phyloP scores from a whole-genome alignment of 2,888 invertebrate species.

The Ormyrus labotus region DNA sequence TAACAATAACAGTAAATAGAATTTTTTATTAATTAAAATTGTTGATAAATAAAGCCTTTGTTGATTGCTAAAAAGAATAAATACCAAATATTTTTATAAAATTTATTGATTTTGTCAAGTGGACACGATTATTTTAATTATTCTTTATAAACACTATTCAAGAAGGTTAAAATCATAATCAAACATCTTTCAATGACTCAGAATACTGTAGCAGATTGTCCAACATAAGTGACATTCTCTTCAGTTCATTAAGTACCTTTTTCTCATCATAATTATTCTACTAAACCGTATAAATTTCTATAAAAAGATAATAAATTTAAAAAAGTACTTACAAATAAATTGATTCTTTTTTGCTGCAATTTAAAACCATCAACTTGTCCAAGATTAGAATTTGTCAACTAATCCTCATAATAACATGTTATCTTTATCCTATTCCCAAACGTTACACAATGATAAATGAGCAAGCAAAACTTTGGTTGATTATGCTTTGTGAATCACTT shows the following conservation, averaged over 20 bases:
- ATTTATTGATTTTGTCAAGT: not conserved
- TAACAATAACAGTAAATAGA: no score
- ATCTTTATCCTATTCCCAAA: slow-evolving; percentile 22
- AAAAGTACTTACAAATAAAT: slow-evolving; percentile 25
- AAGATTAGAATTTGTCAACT: slow-evolving; percentile 12
- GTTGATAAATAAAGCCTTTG: no score
- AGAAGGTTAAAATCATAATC: slow-evolving; percentile 33
- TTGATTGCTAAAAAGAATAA: no score
- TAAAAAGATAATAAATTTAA: slow-evolving; percentile 1
- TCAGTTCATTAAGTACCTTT: not conserved
- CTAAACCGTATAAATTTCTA: not conserved
- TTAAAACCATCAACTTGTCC: not conserved
- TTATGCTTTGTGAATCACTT: not conserved
- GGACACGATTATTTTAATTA: slow-evolving; percentile 8
- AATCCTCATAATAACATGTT: slow-evolving; percentile 21
- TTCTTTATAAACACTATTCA: not conserved
- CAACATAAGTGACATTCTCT: not conserved
- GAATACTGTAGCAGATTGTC: slow-evolving; percentile 5
- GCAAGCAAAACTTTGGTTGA: not conserved
- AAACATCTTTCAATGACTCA: not conserved
- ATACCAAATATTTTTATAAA: not conserved
- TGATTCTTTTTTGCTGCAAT: slow-evolving; percentile 3
- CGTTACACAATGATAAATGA: slow-evolving; percentile 22
- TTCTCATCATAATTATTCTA: slow-evolving; percentile 2
- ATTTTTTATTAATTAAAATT: not conserved